Base-by-base conservation (phyloP, 2,113 vertebrate species). In the Psilopogon haemacephalus region DNA sequence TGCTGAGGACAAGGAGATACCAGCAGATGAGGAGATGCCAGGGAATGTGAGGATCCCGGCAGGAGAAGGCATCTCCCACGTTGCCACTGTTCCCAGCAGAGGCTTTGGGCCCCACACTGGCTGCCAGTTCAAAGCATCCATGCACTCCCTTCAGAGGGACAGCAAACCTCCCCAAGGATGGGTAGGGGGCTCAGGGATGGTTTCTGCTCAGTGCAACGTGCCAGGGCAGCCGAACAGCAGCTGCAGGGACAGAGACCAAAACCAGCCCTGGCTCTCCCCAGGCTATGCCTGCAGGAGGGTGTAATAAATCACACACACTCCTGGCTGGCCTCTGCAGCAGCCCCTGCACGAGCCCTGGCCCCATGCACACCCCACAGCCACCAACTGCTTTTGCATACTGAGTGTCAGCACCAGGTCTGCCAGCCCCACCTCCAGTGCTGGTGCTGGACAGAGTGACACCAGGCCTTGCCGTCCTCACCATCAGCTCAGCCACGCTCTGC, bases 261-360 rank as follows among this genome's bases (percentile, higher is more conserved):
- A 76, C 0, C 54, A 73, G 74, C 23, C 1, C 76, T 15, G 28
- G 79, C 90, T 48, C 67, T 58, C 42, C 81, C 84, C 8, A 4
- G 88, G 62, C 86, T 54, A 14, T 76, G 88, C 71, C 75, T 16
- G 38, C 88, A 72, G 88, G 62, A 91, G 59, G 80, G 91, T 23
- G 80, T 72, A 38, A 86, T 93, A 95, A 92, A 94, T 92, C 94
- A 77, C 2, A 3, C 23, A 4, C 68, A 3, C 3, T 21, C 84
- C 50, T 1, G 14, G 89, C 79, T 9, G 30, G 90, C 72, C 86
- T 83, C 79, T 77, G 95, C 80, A 32, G 64, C 94, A 95, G 88
- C 91, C 94, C 84, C 85, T 1, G 27, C 16, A 7, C 3, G 26
- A 83, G 78, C 83, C 72, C 83, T 6, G 9, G 58, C 40, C 82